Percentiles rank a stretch among this genome's conserved stretches.
Conservation (phyloP, 2,888 invertebrate species). For the Aphidoletes aphidimyza region DNA sequence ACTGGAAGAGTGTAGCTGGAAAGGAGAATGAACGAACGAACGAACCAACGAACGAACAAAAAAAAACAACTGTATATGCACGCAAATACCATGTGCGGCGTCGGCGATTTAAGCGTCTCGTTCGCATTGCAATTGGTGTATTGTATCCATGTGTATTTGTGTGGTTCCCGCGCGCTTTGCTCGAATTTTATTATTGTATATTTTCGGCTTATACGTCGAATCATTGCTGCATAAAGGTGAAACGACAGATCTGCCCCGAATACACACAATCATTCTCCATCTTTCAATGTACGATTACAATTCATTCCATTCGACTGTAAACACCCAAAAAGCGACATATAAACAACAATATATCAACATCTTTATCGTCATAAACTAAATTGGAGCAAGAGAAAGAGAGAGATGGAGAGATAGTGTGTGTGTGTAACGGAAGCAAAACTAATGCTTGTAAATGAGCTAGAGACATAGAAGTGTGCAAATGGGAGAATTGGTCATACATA, state of each 20-base stretch:
- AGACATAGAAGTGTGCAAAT: background rate
- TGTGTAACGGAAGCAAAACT: too few species aligned
- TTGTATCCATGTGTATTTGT: background rate
- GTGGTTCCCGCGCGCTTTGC: background rate
- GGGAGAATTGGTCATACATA: background rate
- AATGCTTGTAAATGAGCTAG: background rate
- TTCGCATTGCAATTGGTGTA: slow-evolving; percentile 15
- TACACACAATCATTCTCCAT: background rate
- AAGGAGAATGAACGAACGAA: background rate
- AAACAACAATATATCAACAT: slow-evolving; percentile 20
- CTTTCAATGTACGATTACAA: background rate
- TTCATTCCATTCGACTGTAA: background rate
- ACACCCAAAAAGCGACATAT: background rate
- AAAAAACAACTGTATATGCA: background rate
- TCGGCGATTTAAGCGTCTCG: slow-evolving; percentile 48
- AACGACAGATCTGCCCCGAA: background rate
- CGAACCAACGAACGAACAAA: background rate
- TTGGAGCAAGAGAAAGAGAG: background rate
- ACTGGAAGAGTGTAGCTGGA: background rate
- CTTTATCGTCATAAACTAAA: too few species aligned
- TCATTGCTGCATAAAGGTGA: slow-evolving; percentile 33
- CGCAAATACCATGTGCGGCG: slow-evolving; percentile 49
- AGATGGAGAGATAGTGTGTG: too few species aligned
- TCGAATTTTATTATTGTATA: too few species aligned
- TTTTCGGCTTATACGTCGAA: background rate